These are phyloP conservation scores for Leguminivora glycinivorella DNA, from an alignment of 1,140 invertebrate species.

Conservation along the genomic window DNA sequence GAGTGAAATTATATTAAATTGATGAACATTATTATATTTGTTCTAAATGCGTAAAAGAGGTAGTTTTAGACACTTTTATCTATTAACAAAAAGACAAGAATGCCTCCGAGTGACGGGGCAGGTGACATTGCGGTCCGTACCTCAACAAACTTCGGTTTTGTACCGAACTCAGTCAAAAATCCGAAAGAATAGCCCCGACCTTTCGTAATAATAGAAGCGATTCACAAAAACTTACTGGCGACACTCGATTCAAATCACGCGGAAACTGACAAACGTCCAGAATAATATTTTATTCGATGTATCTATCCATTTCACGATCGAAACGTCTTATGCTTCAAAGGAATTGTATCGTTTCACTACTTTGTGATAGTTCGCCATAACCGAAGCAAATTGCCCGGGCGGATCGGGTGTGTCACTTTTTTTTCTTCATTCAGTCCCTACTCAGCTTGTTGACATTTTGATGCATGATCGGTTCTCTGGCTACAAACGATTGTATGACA, in stretches of 20 bases:
- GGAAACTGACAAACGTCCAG: slow-evolving; percentile 35
- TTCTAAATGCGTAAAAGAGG: not conserved
- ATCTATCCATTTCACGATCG: slow-evolving; percentile 42
- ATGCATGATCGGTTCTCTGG: slow-evolving; percentile 48
- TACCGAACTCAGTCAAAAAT: slow-evolving; percentile 16
- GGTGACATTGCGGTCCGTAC: not conserved
- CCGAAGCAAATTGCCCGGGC: slow-evolving; percentile 57
- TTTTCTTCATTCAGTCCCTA: slow-evolving; percentile 42
- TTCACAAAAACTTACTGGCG: slow-evolving; percentile 20
- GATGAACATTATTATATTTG: too few relatives aligned
- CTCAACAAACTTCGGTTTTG: slow-evolving; percentile 5
- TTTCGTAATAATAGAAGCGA: slow-evolving; percentile 22
- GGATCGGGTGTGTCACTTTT: slow-evolving; percentile 44
- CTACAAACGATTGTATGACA: slow-evolving; percentile 35
- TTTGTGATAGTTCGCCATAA: slow-evolving; percentile 31
- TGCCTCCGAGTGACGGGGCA: not conserved
- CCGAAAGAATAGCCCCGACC: not conserved
- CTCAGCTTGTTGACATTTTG: slow-evolving; percentile 51
- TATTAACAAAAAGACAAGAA: not conserved
- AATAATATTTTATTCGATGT: slow-evolving; percentile 46
- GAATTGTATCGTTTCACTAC: slow-evolving; percentile 15
- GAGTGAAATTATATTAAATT: too few relatives aligned
- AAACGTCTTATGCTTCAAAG: slow-evolving; percentile 8
- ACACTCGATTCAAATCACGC: slow-evolving; percentile 30
- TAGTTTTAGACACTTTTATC: not conserved